phyloP scores from a whole-genome alignment of 2,888 invertebrate species.

The Odontocolon sp. region DNA sequence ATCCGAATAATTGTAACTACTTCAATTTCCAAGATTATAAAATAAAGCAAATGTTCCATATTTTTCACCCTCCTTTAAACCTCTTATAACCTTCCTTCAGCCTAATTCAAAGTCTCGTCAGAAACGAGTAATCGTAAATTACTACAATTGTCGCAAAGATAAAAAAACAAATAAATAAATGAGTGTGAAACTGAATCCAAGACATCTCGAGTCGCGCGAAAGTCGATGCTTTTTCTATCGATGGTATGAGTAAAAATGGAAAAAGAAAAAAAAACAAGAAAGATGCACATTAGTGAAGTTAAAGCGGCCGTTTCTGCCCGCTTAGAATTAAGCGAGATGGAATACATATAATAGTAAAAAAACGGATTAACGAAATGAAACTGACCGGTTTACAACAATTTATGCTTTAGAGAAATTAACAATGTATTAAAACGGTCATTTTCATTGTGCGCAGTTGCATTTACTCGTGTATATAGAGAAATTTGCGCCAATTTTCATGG shows the following conservation, averaged over 20 bases:
- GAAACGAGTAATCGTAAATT: too few relatives aligned
- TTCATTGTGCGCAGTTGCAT: not conserved
- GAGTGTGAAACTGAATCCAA: conserved; percentile 1
- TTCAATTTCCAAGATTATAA: too few relatives aligned
- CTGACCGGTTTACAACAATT: too few relatives aligned
- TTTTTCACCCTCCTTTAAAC: too few relatives aligned
- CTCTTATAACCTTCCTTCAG: too few relatives aligned
- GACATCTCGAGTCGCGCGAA: conserved; percentile 24
- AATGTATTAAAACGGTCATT: too few relatives aligned
- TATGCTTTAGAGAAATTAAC: too few relatives aligned
- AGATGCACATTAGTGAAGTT: conserved; percentile 4
- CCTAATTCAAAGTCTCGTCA: too few relatives aligned
- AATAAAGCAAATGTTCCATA: too few relatives aligned
- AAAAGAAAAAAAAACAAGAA: conserved; percentile 14
- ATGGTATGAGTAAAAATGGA: not conserved
- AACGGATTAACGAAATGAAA: too few relatives aligned
- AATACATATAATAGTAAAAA: conserved; percentile 7
- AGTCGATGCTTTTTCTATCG: conserved; percentile 23
- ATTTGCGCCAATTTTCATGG: conserved; percentile 66
- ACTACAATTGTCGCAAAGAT: not conserved
- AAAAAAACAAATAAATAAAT: conserved; percentile 3
- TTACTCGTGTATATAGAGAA: conserved; percentile 60
- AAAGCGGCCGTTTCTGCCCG: not conserved
- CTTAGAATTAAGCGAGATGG: conserved; percentile 24
- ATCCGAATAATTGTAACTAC: too few relatives aligned